Evolutionary conservation across 1,140 invertebrate species (phyloP).

Genomic region (Bilobella aurantiaca): DNA sequence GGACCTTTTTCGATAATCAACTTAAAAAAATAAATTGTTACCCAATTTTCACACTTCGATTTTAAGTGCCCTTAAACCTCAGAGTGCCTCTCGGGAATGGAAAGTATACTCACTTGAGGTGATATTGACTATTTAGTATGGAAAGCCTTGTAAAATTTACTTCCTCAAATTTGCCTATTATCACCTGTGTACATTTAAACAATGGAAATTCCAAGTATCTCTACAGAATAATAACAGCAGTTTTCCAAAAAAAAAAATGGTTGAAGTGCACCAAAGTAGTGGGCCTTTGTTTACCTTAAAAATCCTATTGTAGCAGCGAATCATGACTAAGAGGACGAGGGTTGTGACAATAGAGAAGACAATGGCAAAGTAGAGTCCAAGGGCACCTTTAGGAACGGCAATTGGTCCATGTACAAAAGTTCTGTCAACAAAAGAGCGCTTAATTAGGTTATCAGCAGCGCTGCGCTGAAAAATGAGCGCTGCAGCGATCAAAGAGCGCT

Average conservation of each 20-base stretch:
- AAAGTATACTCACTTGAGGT: no score
- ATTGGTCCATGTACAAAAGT: slow-evolving; percentile 14
- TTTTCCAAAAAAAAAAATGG: not conserved
- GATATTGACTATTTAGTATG: no score
- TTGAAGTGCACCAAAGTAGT: not conserved
- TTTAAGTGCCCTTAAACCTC: no score
- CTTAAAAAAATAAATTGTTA: not conserved
- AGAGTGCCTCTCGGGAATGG: no score
- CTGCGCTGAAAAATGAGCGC: no score
- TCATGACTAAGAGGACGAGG: slow-evolving; percentile 22
- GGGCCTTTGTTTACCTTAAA: slow-evolving; percentile 21
- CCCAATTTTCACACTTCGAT: no score
- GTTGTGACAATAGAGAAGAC: slow-evolving; percentile 26
- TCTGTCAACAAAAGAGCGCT: not conserved
- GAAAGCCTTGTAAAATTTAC: no score
- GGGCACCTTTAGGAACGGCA: slow-evolving; percentile 17
- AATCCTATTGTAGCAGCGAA: slow-evolving; percentile 27
- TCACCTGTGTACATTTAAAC: no score
- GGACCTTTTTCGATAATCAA: no score
- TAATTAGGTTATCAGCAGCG: not conserved
- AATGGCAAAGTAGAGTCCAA: slow-evolving; percentile 22
- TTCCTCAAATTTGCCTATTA: no score
- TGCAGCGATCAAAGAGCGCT: no score
- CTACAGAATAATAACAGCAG: not conserved
- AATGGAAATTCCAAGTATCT: no score